Conservation (phyloP, 1,140 invertebrate genomes). For the Carcinoscorpius rotundicauda region DNA sequence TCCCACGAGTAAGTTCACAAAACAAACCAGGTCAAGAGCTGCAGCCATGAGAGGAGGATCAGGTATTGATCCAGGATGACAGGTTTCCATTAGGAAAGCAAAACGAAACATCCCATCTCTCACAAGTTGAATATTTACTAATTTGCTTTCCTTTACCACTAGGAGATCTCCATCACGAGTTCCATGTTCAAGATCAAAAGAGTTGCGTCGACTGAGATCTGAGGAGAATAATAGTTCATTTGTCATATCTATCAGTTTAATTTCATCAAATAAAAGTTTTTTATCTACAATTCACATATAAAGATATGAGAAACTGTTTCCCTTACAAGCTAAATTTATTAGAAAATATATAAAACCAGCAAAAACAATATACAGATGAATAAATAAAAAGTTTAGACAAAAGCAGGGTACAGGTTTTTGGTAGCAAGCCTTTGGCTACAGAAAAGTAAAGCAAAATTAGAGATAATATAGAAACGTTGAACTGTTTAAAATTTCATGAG, state of each 20-base stretch:
- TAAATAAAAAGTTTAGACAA: too few species aligned
- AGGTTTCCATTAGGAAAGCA: slow-evolving; percentile 83
- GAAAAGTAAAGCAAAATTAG: too few species aligned
- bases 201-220: slow-evolving; percentile 72
- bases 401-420: too few species aligned
- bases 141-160: slow-evolving; percentile 64
- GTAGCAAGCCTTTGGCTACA: too few species aligned
- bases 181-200: slow-evolving; percentile 60
- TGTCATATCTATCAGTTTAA: neutral
- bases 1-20: neutral
- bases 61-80: slow-evolving; percentile 85
- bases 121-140: slow-evolving; percentile 58
- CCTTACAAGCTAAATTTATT: too few species aligned
- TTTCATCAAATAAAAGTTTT: too few species aligned
- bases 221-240: slow-evolving; percentile 10
- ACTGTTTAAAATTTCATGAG: too few species aligned
- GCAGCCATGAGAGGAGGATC: slow-evolving; percentile 93
- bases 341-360: too few species aligned
- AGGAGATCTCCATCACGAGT: slow-evolving; percentile 63
- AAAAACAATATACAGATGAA: too few species aligned
- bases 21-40: slow-evolving; percentile 75
- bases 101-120: slow-evolving; percentile 69
- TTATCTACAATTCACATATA: too few species aligned
- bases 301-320: too few species aligned
- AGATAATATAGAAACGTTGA: too few species aligned